Evolutionary conservation across 2,797 vertebrate species (phyloP).

Genomic region (Karalla daura): DNA sequence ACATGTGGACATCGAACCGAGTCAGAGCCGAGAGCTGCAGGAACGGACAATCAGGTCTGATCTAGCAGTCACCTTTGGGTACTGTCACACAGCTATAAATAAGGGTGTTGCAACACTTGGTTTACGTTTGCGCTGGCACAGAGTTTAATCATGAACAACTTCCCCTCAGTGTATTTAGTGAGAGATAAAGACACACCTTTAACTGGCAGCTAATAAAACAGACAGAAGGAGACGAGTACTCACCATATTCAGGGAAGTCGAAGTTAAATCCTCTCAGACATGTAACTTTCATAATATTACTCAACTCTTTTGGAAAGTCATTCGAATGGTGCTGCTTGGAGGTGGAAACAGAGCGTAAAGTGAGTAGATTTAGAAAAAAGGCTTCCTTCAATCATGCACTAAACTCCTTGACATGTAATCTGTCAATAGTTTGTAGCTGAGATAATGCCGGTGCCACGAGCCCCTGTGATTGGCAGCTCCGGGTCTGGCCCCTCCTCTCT

Average conservation of each 20-base stretch:
- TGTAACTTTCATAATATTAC: conserved; percentile 99
- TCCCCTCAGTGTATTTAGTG: conserved; percentile 74
- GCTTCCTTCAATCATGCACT: conserved; percentile 89
- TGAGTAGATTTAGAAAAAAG: conserved; percentile 81
- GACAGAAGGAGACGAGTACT: conserved; percentile 84
- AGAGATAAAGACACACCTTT: conserved; percentile 79
- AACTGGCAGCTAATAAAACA: conserved; percentile 76
- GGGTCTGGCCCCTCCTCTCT: conserved; percentile 87
- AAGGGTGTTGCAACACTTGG: conserved; percentile 81
- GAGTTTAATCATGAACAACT: conserved; percentile 80
- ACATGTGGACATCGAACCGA: conserved; percentile 61
- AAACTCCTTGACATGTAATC: conserved; percentile 92
- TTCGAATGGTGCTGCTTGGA: conserved; percentile 81
- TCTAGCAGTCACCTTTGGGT: conserved; percentile 81
- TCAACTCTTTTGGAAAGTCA: conserved; percentile 87
- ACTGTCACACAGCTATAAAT: conserved; percentile 85
- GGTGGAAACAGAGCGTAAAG: conserved; percentile 79
- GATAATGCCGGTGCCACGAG: conserved; percentile 92
- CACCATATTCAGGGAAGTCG: conserved; percentile 99
- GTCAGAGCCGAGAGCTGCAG: conserved; percentile 57
- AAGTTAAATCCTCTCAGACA: conserved; percentile 99
- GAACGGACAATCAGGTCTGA: conserved; percentile 78
- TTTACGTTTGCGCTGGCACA: conserved; percentile 71
- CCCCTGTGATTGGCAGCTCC: conserved; percentile 90
- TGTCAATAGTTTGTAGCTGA: conserved; percentile 92